Conservation (phyloP, 2,888 invertebrate species). For the Parascotia fuliginaria region DNA sequence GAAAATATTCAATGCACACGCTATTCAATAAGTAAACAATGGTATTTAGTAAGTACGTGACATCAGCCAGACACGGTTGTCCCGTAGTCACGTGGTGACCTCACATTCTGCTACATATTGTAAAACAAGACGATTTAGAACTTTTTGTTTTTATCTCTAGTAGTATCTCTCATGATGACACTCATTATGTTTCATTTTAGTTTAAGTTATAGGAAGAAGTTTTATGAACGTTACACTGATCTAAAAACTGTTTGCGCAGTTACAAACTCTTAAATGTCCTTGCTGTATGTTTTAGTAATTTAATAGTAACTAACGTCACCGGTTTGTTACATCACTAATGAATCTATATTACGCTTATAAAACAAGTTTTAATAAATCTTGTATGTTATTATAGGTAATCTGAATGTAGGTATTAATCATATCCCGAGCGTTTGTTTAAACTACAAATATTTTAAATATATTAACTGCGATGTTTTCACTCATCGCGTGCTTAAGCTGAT, state of each 20-base stretch:
- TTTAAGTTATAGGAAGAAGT: slow-evolving; percentile 19
- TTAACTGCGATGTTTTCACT: slow-evolving; percentile 41
- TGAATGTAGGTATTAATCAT: slow-evolving; percentile 17
- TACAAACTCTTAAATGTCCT: no score
- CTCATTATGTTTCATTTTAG: slow-evolving; percentile 43
- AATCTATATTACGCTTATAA: not conserved
- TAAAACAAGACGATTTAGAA: slow-evolving; percentile 37
- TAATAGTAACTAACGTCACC: slow-evolving; percentile 2
- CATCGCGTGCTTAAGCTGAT: slow-evolving; percentile 27
- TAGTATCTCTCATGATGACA: slow-evolving; percentile 46
- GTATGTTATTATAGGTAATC: slow-evolving; percentile 5
- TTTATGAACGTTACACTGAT: slow-evolving; percentile 31
- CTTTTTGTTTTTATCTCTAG: slow-evolving; percentile 43
- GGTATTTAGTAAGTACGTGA: slow-evolving; percentile 49
- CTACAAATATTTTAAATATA: slow-evolving; percentile 28
- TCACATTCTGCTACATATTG: slow-evolving; percentile 39
- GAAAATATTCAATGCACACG: not conserved
- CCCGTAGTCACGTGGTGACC: slow-evolving; percentile 51
- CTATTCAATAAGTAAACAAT: not conserved
- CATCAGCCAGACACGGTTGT: slow-evolving; percentile 64
- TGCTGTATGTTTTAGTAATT: slow-evolving; percentile 12
- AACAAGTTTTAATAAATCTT: slow-evolving; percentile 5
- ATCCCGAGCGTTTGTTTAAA: slow-evolving; percentile 22
- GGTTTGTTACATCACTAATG: slow-evolving; percentile 1
- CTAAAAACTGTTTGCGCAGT: no score